These are phyloP conservation scores for Melanogrammus aeglefinus DNA, from an alignment of 2,797 vertebrate genomes.

Conservation along the genomic window DNA sequence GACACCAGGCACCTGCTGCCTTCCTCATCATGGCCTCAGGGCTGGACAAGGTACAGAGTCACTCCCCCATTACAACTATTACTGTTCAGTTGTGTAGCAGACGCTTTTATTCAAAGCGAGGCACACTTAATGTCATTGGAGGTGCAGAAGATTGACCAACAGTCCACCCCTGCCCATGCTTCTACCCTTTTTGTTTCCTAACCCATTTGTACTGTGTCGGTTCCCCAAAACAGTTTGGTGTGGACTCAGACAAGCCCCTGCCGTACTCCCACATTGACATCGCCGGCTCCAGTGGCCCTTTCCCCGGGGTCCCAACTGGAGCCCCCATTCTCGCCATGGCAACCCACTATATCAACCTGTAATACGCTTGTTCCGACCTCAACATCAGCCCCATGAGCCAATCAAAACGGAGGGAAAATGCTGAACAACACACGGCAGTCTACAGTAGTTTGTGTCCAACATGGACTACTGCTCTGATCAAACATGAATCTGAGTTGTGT, in stretches of 20 bases:
- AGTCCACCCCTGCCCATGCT: neutral
- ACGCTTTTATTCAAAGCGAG: too few relatives aligned
- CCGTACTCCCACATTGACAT: conserved; percentile 81
- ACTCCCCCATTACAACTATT: too few relatives aligned
- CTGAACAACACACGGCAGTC: neutral
- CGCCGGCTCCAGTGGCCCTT: conserved; percentile 80
- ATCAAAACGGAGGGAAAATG: neutral
- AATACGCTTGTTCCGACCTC: neutral
- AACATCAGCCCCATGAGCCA: too few relatives aligned
- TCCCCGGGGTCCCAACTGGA: conserved; percentile 79
- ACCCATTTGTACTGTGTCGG: neutral
- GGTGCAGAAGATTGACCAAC: neutral
- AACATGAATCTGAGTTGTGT: conserved; percentile 3
- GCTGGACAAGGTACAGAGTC: conserved; percentile 72
- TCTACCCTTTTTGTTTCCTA: neutral
- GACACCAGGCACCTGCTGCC: conserved; percentile 80
- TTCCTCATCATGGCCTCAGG: conserved; percentile 83
- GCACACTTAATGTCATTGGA: neutral
- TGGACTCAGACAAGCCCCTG: conserved; percentile 71
- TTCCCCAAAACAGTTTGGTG: conserved; percentile 62
- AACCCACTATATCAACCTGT: conserved; percentile 69
- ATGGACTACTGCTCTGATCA: conserved; percentile 7
- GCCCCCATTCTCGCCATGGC: conserved; percentile 79
- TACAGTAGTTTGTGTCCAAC: conserved; percentile 19
- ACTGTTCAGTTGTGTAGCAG: too few relatives aligned